A percentile compares a stretch with the other conserved stretches of the same genome.
Evolutionary conservation across 30 jellyfish, hydroid and myxozoan species (phyloP).

Genomic region (Catostylus mosaicus): DNA sequence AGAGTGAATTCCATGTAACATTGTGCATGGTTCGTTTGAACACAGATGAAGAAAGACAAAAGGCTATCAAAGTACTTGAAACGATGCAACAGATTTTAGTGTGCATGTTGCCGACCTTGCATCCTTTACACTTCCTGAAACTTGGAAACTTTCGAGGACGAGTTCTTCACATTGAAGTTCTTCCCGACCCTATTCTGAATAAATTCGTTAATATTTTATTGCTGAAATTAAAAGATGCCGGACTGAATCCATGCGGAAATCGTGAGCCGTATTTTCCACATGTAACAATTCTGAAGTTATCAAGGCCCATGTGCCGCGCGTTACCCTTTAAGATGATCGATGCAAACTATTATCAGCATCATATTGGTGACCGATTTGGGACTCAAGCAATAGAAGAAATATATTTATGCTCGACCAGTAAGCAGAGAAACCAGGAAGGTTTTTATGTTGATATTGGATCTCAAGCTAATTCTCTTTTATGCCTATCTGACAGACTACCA

Average conservation of each 20-base stretch:
- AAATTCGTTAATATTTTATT: constrained; percentile 71
- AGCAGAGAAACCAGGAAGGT: constrained; percentile 80
- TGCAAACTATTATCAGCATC: constrained; percentile 58
- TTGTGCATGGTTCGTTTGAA: constrained; percentile 85
- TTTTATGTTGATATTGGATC: constrained; percentile 77
- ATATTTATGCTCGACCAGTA: constrained; percentile 84
- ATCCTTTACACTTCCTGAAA: constrained; percentile 27
- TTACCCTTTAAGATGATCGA: constrained; percentile 40
- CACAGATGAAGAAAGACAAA: constrained; percentile 71
- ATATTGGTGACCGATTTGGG: constrained; percentile 66
- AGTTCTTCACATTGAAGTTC: constrained; percentile 81
- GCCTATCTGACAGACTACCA: constrained; percentile 72
- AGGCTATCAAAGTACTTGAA: constrained; percentile 65
- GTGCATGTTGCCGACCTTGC: constrained; percentile 81
- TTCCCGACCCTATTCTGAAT: constrained; percentile 36
- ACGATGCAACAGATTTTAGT: constrained; percentile 67
- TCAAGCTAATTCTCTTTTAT: constrained; percentile 44
- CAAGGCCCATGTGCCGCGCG: constrained; percentile 80
- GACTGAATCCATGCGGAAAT: constrained; percentile 79
- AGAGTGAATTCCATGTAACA: constrained; percentile 81
- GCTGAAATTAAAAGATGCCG: constrained; percentile 86
- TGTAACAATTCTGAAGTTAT: constrained; percentile 79
- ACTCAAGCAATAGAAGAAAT: constrained; percentile 63
- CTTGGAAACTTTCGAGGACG: constrained; percentile 84
- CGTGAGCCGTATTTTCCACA: constrained; percentile 87